Evolutionary conservation across 2,797 vertebrate species (phyloP).

Genomic region (Bradypodion ventrale): DNA sequence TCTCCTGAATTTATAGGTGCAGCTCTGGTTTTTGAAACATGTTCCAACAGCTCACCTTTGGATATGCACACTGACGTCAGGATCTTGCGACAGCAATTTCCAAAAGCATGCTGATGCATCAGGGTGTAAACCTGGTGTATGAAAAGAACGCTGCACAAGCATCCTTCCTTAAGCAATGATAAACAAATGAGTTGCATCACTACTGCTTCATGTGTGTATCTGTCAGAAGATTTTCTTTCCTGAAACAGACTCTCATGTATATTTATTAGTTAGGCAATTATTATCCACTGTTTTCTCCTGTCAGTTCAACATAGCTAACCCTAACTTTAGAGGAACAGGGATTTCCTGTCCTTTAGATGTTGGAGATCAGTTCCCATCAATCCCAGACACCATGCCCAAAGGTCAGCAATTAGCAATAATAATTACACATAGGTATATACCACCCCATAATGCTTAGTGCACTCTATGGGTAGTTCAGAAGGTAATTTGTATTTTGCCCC

Average conservation of each 20-base stretch:
- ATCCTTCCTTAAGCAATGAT: neutral
- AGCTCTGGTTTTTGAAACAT: neutral
- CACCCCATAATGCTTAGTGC: no score
- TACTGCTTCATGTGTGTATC: neutral
- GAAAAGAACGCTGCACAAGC: neutral
- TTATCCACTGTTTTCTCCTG: neutral
- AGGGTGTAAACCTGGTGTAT: neutral
- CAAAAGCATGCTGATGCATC: neutral
- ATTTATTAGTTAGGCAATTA: neutral
- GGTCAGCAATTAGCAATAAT: neutral
- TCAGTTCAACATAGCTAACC: neutral
- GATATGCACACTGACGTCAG: neutral
- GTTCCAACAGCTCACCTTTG: neutral
- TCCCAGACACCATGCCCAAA: neutral
- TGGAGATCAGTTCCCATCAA: neutral
- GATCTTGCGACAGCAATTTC: conserved; percentile 6
- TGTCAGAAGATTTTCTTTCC: neutral
- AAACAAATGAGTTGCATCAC: neutral
- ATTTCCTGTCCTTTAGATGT: neutral
- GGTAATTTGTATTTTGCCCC: no score
- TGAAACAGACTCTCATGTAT: neutral
- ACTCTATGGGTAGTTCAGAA: no score
- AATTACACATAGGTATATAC: no score
- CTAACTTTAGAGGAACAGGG: neutral
- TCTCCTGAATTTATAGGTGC: neutral